Base-by-base conservation (phyloP, 2,888 invertebrate genomes). In the Dasysyrphus albostriatus region DNA sequence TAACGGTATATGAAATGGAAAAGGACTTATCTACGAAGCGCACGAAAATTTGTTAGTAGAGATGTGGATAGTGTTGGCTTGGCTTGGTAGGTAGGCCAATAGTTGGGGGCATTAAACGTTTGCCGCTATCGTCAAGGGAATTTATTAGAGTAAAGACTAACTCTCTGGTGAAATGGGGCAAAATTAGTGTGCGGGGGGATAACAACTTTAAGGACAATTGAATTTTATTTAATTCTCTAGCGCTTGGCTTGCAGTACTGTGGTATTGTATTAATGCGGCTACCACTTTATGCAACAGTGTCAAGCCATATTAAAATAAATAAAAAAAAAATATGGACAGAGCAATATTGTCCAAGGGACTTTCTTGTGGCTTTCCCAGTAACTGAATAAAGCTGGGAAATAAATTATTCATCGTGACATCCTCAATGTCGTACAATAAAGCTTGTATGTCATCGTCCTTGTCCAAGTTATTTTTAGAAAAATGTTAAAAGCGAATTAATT, bases 201-300 rank as follows among this genome's bases (percentile, higher is more conserved):
- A 82, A 78, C 78, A 74, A 74, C 82, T 77, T 70, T 82, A 70
- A 74, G 74, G 77, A 83, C 87, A 87, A 87, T 87, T 87, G 83
- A 87, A 87, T 87, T 78, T 59, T 82, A 63, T 70, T 87, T 83
- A 34, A 74, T 83, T 83, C 83, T 75, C 67, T 78, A 51, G 59
- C 51, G 29, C 16, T 12, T 19, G 14, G 29, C 6, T 2, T 19
- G 37, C 14, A 10, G 34, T 12, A 37, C n/a, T 12, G 34, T 61
- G 69, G 63, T 39, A 12, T 77, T 77, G 54, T 72, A 78, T 70
- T 58, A 75, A 65, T 75, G 70, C 44, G 61, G 54, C 51, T 73
- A 39, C 42, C 42, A 32, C 56, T 76, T 24, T 74, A 82, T 85
- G 77, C 85, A 85, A 83, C 78, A 83, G 72, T 54, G 39, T 65